Evolutionary conservation across 2,113 vertebrate genomes (phyloP).

Genomic region (Hemichromis elongatus): DNA sequence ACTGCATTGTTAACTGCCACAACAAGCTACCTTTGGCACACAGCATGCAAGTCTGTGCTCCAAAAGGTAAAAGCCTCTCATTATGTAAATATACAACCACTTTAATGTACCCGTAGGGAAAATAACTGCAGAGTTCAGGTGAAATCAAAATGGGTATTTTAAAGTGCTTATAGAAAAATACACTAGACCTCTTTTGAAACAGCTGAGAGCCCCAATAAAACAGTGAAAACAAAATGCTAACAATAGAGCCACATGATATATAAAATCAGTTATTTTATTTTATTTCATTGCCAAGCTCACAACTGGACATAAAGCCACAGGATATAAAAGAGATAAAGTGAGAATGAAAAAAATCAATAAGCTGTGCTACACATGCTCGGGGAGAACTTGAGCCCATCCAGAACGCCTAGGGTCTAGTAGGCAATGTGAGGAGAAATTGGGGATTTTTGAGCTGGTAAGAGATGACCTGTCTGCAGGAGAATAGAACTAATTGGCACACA

Average conservation of each 20-base stretch:
- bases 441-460: conserved; percentile 12
- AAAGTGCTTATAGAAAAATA: not conserved
- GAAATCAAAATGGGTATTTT: not conserved
- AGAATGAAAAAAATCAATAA: conserved; percentile 39
- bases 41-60: not conserved
- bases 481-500: conserved; percentile 62
- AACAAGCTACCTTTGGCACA: not conserved
- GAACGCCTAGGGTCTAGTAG: conserved; percentile 28
- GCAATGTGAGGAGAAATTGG: conserved; percentile 24
- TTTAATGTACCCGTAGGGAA: not conserved
- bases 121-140: not conserved
- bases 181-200: not conserved
- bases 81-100: not conserved
- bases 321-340: conserved; percentile 33
- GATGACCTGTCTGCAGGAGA: conserved; percentile 50
- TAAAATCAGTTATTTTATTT: not conserved
- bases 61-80: not conserved
- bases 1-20: not conserved
- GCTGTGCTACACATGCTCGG: conserved; percentile 9
- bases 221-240: not conserved
- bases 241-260: conserved; percentile 10
- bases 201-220: not conserved
- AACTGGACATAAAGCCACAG: conserved; percentile 46
- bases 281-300: conserved; percentile 15
- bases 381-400: conserved; percentile 17